These are phyloP conservation scores for Lepus oiostolus DNA, from an alignment of 2,797 vertebrate species.

Conservation along the genomic window DNA sequence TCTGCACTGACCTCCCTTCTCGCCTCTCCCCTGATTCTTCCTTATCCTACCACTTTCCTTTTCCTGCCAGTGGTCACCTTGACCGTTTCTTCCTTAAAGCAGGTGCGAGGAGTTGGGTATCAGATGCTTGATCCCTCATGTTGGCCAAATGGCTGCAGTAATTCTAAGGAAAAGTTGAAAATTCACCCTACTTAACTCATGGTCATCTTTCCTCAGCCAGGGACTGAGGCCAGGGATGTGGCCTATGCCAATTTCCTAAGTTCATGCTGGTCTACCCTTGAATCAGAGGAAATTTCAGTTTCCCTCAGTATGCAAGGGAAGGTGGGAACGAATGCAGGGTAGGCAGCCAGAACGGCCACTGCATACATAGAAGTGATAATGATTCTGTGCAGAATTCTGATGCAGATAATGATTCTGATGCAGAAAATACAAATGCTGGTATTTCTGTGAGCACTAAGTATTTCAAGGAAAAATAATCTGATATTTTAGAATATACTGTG, in stretches of 20 bases:
- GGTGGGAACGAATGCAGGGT: not conserved
- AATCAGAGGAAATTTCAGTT: not conserved
- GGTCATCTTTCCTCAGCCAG: not conserved
- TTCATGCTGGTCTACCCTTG: not conserved
- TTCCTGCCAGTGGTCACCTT: not conserved
- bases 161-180: not conserved
- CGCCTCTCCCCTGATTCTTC: not conserved
- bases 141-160: not conserved
- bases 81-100: not conserved
- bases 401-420: too few species aligned
- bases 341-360: not conserved
- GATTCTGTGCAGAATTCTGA: not conserved
- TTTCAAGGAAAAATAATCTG: constrained; percentile 19
- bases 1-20: not conserved
- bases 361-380: not conserved
- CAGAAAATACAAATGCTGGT: not conserved
- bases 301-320: not conserved
- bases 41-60: too few species aligned
- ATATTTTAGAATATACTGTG: constrained; percentile 27
- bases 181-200: not conserved
- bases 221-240: not conserved
- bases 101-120: not conserved
- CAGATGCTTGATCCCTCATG: not conserved
- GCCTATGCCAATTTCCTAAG: not conserved
- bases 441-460: not conserved